Base-by-base conservation (phyloP, 2,797 vertebrate genomes). In the Mormyrops boulengeri region DNA sequence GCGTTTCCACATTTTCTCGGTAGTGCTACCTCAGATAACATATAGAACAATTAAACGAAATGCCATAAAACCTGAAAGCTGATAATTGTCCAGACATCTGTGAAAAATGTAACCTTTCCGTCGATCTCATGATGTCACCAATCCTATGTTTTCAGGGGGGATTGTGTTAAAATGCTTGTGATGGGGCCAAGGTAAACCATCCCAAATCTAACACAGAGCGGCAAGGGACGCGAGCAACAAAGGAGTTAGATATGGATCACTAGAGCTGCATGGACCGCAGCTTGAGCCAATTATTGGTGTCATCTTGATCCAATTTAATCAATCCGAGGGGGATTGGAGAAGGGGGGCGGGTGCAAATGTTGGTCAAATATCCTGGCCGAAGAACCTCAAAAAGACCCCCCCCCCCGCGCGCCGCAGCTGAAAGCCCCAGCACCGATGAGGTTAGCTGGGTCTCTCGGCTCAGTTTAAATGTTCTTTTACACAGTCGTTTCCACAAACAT, bases 281-380 rank as follows among this genome's bases (percentile, higher is more conserved):
- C 98, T 99, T 99, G 98, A 98, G 97, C 96, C 97, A 99, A 99
- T 99, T 99, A 99, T 98, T 98, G 97, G 97, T 98, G 97, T 99
- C 98, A 99, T 99, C 98, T 99, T 99, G 98, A 99, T 98, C 97
- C 98, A 99, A 99, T 99, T 98, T 97, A 98, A 99, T 98, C 97
- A 98, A 97, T 98, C 97, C 96, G 95, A 97, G 96, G 95, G 96
- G 95, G 95, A 97, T 94, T 94, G 93, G 88, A 93, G 95, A 93
- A 92, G 94, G 92, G 94, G 94, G 93, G 94, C 93, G 96, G 96
- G 96, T 98, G 96, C 94, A 97, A 97, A 97, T 92, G 88, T 96
- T 98, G 98, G 98, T 99, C 98, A 98, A 97, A 97, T 96, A 95
- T 96, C 96, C 95, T 96, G 95, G 96, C 95, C 96, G 95, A 94